Evolutionary conservation across 2,113 vertebrate species (phyloP).

Genomic region (Seriola rivoliana): DNA sequence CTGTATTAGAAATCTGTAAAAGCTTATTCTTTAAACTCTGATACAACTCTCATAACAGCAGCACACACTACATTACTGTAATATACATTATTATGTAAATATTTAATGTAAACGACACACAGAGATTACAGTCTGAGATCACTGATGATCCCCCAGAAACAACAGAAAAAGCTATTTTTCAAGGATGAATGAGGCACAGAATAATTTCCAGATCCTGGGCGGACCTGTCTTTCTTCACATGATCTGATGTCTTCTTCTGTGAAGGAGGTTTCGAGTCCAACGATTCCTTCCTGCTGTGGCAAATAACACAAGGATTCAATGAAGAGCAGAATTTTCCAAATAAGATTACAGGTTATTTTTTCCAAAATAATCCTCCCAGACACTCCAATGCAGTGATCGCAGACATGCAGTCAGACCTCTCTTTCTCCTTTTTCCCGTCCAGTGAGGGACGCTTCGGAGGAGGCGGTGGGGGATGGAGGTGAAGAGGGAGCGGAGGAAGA

Average conservation of each 20-base stretch:
- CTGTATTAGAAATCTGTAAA: neutral
- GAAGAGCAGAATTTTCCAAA: conserved; percentile 14
- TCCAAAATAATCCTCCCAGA: conserved; percentile 4
- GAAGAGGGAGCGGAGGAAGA: conserved; percentile 79
- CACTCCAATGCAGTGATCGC: neutral
- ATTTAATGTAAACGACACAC: too few species aligned
- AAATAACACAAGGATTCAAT: conserved; percentile 65
- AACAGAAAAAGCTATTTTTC: conserved; percentile 4
- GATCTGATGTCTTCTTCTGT: conserved; percentile 74
- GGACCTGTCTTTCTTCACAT: conserved; percentile 81
- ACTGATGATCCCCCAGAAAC: neutral
- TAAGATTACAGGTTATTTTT: conserved; percentile 24
- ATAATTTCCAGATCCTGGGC: conserved; percentile 34
- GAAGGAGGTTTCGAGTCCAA: conserved; percentile 69
- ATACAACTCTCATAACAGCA: neutral
- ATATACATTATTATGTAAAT: too few species aligned
- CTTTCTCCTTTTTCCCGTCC: conserved; percentile 75
- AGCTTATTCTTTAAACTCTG: neutral
- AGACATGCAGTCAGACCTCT: conserved; percentile 69
- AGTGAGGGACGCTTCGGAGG: conserved; percentile 59
- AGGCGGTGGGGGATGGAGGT: conserved; percentile 80
- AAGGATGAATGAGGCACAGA: conserved; percentile 4
- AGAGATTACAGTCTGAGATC: conserved; percentile 1
- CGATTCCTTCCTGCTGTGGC: conserved; percentile 74
- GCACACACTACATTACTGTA: neutral